Base-by-base conservation (phyloP, 2,888 invertebrate species). In the Rhamphomyia laevipes region DNA sequence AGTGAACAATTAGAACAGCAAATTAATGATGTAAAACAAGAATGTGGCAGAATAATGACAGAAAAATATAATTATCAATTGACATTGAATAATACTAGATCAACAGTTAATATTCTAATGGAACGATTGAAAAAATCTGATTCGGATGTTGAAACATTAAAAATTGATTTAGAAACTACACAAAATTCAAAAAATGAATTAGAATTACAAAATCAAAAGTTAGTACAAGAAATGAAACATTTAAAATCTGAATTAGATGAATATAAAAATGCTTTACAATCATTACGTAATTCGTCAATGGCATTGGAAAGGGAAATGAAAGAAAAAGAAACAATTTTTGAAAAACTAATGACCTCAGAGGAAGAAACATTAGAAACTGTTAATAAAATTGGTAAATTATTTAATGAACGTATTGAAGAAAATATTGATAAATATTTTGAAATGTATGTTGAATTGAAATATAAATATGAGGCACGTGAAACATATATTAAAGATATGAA, bases 61-160 rank as follows among this genome's bases (percentile, higher is more conserved):
- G 70, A 70, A 52, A 70, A 70, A 53, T 70, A 69, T 54, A 70
- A 70, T 51, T 70, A 70, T 51, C 68, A 70, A 56, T 41, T 70
- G 45, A 70, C 70, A 1, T 56, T 70, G 10, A 68, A 60, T 54
- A 70, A 70, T 46, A 70, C 70, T 4, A 63, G 70, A 2, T 64
- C 67, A 48, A 70, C 70, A 2, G 69, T 70, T 2, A 69, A 68
- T 50, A 70, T 70, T 27, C 58, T 70, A 4, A 70, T 70, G 68
- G 70, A 70, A 43, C 65, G 71, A 2, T 59, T 71, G 1, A 70
- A 68, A 57, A 71, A 71, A 50, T 70, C 70, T 35, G 71, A 71
- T 52, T 64, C 64, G 15, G 71, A 71, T 54, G 71, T 71, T n/a
- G 71, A 71, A 58, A 61, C 61, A 7, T 58, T 66, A 33, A 68